Evolutionary conservation across 1,140 invertebrate genomes (phyloP), one percentile per base, ranked within the genome.

Genomic region (Panagrolaimus sp.): DNA sequence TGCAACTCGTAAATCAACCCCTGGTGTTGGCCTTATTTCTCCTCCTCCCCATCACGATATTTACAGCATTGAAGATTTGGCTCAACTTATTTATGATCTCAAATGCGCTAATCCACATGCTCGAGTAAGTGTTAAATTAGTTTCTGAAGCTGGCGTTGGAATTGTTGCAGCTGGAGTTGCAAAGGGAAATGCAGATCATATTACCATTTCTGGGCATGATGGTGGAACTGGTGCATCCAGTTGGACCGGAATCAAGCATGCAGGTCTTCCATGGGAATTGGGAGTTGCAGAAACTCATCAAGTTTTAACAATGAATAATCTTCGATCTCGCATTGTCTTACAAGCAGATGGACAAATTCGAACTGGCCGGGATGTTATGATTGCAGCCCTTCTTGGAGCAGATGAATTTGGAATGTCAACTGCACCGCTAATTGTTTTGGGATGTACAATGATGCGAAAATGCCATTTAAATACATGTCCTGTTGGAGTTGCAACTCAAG

Each of bases 391-490:
- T 55, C 85, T 98, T 4, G 96, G 96, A 52, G 96, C 96, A 12
- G 96, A 98, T 85, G 95, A 98, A 85, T 94, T 97, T 85, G 96
- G 95, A n/a, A 76, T 79, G 77, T 95, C 93, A 82, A 98, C 96
- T 14, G 95, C 95, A 6, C 95, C 96, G 0, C 86, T 99, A 47
- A 98, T 99, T 84, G 93, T 91, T 0, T 89, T 98, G 84, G 89
- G 96, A 10, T 99, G 96, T 83, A 99, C 94, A 8, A 98, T 98
- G 96, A 98, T 98, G 96, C 87, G 96, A 65, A 99, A 98, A 84
- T 99, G 96, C 84, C 96, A 99, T 85, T 86, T 99, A 68, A 99
- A 99, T 85, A 98, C 96, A 28, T 99, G 96, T 81, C 96, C 96
- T 0, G 96, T 98, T 65, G 96, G 96, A 71, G 92, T 98, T 79